Evolutionary conservation across 2,113 vertebrate genomes (phyloP).

Genomic region (Phoenicopterus ruber): DNA sequence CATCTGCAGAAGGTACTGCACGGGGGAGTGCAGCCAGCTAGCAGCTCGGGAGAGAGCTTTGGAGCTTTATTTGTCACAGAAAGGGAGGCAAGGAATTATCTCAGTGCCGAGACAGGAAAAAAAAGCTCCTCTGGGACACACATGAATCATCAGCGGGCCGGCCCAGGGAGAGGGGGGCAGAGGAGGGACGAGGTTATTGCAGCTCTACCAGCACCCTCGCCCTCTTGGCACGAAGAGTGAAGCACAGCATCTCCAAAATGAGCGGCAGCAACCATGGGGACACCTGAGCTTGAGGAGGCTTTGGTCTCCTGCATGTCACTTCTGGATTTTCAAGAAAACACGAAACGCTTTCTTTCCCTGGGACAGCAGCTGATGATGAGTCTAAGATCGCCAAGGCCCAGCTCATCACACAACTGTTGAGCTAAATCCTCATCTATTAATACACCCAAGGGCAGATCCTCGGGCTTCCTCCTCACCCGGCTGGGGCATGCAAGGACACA

Average conservation of each 20-base stretch:
- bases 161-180: too few relatives aligned
- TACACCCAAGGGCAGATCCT: not conserved
- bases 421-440: not conserved
- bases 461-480: not conserved
- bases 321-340: not conserved
- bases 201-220: not conserved
- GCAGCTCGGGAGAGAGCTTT: rapidly evolving
- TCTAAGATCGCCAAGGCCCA: not conserved
- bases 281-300: not conserved
- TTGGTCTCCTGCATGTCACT: rapidly evolving
- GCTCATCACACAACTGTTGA: not conserved
- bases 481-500: not conserved
- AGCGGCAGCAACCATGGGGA: not conserved
- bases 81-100: not conserved
- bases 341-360: not conserved
- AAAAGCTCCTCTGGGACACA: not conserved
- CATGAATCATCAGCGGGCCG: not conserved
- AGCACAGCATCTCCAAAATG: too few relatives aligned
- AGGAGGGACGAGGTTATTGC: not conserved
- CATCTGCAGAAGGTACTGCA: not conserved
- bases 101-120: rapidly evolving
- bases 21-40: not conserved
- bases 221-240: rapidly evolving
- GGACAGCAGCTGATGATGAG: not conserved
- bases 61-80: not conserved